These are phyloP conservation scores for Antheraea mylitta DNA, from an alignment of 1,140 invertebrate species.

Conservation along the genomic window DNA sequence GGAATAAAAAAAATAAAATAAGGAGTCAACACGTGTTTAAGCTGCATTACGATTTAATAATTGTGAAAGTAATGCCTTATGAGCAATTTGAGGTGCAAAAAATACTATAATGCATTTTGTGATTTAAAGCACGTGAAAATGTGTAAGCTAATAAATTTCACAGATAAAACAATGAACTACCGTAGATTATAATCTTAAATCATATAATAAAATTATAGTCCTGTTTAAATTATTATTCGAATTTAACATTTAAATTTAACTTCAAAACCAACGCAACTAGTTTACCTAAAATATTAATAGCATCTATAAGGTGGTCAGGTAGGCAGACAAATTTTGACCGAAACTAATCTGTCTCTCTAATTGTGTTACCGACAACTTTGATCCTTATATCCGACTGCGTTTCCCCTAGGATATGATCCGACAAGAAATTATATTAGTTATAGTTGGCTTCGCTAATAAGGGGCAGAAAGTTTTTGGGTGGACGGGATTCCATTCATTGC, in stretches of 20 bases:
- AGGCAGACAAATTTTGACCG: slow-evolving; percentile 53
- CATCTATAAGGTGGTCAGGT: slow-evolving; percentile 55
- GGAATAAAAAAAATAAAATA: no score
- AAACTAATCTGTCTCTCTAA: slow-evolving; percentile 73
- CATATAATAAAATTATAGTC: not conserved
- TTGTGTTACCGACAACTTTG: slow-evolving; percentile 76
- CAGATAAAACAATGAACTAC: no score
- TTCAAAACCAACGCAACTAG: slow-evolving; percentile 11
- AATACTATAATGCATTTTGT: no score
- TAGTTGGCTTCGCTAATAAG: slow-evolving; percentile 75
- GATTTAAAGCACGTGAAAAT: no score
- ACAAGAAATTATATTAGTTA: slow-evolving; percentile 74
- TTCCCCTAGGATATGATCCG: slow-evolving; percentile 71
- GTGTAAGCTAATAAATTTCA: no score
- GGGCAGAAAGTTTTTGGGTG: slow-evolving; percentile 54
- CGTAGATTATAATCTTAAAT: no score
- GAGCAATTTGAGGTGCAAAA: no score
- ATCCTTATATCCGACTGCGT: slow-evolving; percentile 39
- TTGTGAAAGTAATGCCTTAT: no score
- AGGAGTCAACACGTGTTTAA: no score
- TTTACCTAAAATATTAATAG: slow-evolving; percentile 51
- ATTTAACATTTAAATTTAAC: slow-evolving; percentile 11
- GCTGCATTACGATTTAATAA: no score
- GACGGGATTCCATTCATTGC: not conserved
- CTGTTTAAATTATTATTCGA: not conserved